Evolutionary conservation across 1,140 invertebrate species (phyloP).

Genomic region (Harlomillsia oculata): DNA sequence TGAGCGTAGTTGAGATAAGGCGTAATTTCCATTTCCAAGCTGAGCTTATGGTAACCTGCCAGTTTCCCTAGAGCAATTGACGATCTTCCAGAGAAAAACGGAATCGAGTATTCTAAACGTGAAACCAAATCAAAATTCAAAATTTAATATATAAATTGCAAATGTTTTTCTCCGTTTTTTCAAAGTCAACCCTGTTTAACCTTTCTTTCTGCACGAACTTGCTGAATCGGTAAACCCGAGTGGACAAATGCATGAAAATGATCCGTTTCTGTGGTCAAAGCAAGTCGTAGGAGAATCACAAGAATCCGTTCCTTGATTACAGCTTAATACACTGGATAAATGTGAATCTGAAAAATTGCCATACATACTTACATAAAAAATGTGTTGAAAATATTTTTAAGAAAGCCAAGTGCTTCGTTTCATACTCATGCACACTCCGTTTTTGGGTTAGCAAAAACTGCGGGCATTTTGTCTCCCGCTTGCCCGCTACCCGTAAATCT

Average conservation of each 20-base stretch:
- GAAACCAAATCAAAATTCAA: no score
- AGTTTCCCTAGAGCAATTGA: conserved; percentile 61
- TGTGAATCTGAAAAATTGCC: conserved; percentile 30
- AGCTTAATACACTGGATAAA: conserved; percentile 19
- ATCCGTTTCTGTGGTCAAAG: conserved; percentile 32
- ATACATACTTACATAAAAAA: background rate
- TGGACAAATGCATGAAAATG: conserved; percentile 33
- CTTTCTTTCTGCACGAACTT: no score
- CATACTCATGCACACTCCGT: no score
- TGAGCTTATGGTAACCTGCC: conserved; percentile 75
- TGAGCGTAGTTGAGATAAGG: conserved; percentile 61
- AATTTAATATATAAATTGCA: no score
- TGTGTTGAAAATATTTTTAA: background rate
- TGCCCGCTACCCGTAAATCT: no score
- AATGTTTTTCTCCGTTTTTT: no score
- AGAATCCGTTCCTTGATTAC: conserved; percentile 11
- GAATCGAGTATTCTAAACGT: conserved; percentile 52
- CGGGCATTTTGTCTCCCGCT: no score
- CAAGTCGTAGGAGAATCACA: conserved; percentile 26
- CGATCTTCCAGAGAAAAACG: conserved; percentile 61
- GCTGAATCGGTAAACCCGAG: no score
- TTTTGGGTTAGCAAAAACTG: no score
- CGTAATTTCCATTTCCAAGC: conserved; percentile 79
- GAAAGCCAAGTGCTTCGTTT: no score
- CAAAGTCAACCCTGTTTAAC: no score